Evolutionary conservation across 2,888 invertebrate species (phyloP), one percentile per base, ranked within the genome.

Genomic region (Diachrysia chrysitis): DNA sequence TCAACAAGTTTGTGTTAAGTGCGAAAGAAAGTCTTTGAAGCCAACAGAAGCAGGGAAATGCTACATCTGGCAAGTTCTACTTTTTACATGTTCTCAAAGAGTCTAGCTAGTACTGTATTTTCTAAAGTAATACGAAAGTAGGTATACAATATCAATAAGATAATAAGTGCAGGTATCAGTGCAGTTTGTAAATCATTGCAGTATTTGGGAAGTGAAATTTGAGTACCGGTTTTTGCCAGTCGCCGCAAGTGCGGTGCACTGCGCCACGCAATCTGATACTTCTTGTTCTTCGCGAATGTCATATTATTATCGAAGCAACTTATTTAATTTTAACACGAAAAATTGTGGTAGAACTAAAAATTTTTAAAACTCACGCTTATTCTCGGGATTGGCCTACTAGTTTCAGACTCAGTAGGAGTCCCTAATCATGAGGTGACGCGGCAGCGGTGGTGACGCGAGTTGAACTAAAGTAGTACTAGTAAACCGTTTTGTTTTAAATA

Each of bases 171-270:
- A 42, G n/a, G n/a, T 42, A 42, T 42, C 16, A 5, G 16, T 6
- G 42, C 5, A 42, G n/a, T 42, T 16, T 5, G 42, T n/a, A n/a
- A 42, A 6, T n/a, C 42, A 42, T 42, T 42, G 42, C n/a, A 42
- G 42, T 42, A 42, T 42, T 42, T 42, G 42, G 42, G 42, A 42
- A 42, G 42, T 42, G 42, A 42, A 42, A 42, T 42, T 42, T 42
- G 42, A 42, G n/a, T 42, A 42, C 42, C 42, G 42, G 42, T 42
- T 42, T n/a, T 42, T 0, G 42, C 42, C 42, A n/a, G n/a, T 42
- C n/a, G 42, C 42, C 42, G 42, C 16, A 16, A 37, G 14, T 37
- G 37, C 37, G 16, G 16, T 37, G 37, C 37, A 37, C 32, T 10
- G 32, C 32, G 16, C 37, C 37, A 37, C 42, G 42, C 42, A 42